Evolutionary conservation across 2,797 vertebrate species (phyloP).

Genomic region (Coranthus polyacanthus): DNA sequence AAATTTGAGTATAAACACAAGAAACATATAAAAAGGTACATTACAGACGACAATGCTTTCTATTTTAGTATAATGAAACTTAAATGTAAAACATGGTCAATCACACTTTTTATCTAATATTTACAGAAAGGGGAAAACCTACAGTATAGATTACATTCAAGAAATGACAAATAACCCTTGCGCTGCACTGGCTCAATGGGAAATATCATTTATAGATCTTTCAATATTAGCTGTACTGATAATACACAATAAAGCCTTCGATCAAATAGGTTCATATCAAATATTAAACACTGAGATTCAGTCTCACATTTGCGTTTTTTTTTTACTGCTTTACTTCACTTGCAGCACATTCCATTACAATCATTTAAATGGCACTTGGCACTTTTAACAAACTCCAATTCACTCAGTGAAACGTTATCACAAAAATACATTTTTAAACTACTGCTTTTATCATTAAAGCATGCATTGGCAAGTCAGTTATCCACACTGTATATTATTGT

Average conservation of each 20-base stretch:
- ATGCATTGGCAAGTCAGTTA: slow-evolving; percentile 18
- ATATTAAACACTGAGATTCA: slow-evolving; percentile 52
- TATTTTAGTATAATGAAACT: slow-evolving; percentile 70
- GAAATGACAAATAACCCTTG: slow-evolving; percentile 70
- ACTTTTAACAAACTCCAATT: slow-evolving; percentile 46
- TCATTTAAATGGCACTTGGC: slow-evolving; percentile 40
- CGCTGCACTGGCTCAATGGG: slow-evolving; percentile 77
- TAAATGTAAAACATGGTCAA: slow-evolving; percentile 78
- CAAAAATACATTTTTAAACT: slow-evolving; percentile 35
- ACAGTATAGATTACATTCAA: slow-evolving; percentile 88
- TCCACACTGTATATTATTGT: slow-evolving; percentile 28
- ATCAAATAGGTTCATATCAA: slow-evolving; percentile 46
- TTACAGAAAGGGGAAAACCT: slow-evolving; percentile 84
- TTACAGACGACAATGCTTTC: slow-evolving; percentile 62
- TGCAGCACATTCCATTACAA: slow-evolving; percentile 20
- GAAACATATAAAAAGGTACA: slow-evolving; percentile 51
- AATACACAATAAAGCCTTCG: slow-evolving; percentile 52
- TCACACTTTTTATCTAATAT: slow-evolving; percentile 83
- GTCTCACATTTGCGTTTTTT: slow-evolving; percentile 35
- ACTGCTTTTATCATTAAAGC: slow-evolving; percentile 31
- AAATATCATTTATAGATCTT: slow-evolving; percentile 44
- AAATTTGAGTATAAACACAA: slow-evolving; percentile 67
- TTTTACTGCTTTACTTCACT: slow-evolving; percentile 15
- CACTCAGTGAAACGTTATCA: slow-evolving; percentile 33
- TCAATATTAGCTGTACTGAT: slow-evolving; percentile 34